Conservation (phyloP, 2,888 invertebrate genomes). For the Clepsis dumicolana region DNA sequence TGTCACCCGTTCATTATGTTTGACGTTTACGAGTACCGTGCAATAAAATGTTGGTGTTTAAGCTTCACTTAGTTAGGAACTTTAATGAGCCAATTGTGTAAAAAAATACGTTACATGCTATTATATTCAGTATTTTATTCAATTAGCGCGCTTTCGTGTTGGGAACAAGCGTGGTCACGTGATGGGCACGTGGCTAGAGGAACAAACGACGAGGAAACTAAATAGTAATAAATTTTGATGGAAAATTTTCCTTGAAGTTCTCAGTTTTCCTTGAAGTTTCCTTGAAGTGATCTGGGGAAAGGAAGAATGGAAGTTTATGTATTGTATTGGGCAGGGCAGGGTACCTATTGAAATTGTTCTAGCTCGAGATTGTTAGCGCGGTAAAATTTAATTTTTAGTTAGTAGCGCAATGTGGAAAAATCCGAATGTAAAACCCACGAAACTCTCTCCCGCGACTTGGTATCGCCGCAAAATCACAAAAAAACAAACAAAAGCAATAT, state of each 20-base stretch:
- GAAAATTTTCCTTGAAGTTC: too few species aligned
- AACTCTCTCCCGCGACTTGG: slow-evolving; percentile 28
- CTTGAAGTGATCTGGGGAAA: too few species aligned
- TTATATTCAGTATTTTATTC: slow-evolving; percentile 58
- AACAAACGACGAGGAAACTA: slow-evolving; percentile 11
- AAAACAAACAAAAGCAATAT: slow-evolving; percentile 46
- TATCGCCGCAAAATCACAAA: slow-evolving; percentile 42
- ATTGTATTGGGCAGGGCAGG: too few species aligned
- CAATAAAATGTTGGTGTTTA: slow-evolving; percentile 60
- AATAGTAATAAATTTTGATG: not conserved
- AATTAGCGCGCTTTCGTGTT: slow-evolving; percentile 62
- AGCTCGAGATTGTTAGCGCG: not conserved
- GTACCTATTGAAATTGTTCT: too few species aligned
- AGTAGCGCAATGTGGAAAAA: slow-evolving; percentile 19
- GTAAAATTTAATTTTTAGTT: slow-evolving; percentile 11
- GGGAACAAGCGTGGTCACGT: slow-evolving; percentile 57
- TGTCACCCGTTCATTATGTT: slow-evolving; percentile 47
- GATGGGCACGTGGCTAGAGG: slow-evolving; percentile 57
- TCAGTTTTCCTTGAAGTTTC: too few species aligned
- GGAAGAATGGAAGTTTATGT: too few species aligned
- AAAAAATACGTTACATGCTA: slow-evolving; percentile 55
- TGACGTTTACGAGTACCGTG: slow-evolving; percentile 53
- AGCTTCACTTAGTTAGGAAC: slow-evolving; percentile 55
- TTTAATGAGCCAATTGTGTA: slow-evolving; percentile 69
- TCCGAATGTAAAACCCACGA: slow-evolving; percentile 10